Evolutionary conservation across 2,113 vertebrate genomes (phyloP), one percentile per base, ranked within the genome.

Genomic region (Lanius ludovicianus): DNA sequence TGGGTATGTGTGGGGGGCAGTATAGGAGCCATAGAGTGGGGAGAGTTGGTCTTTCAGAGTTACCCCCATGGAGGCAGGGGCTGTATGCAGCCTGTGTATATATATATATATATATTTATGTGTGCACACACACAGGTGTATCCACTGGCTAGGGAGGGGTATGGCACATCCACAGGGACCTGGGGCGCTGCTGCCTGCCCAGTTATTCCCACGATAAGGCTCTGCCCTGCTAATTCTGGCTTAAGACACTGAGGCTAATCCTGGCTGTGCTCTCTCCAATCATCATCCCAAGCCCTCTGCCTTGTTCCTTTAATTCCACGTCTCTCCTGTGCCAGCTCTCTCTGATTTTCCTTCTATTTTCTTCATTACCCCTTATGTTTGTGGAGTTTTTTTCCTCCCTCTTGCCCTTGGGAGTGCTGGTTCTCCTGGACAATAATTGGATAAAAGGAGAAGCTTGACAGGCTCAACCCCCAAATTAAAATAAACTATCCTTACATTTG

Each of bases 61-160:
- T 18, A 3, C 7, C 2, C 4, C 3, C 1, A 1, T 5, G 9
- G 42, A 5, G 42, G 25, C 33, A 31, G 4, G 80, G 15, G 2
- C 21, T 53, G 39, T 11, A 22, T 4, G 7, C 10, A 11, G 11
- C 4, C 9, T 10, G 18, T 44, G 41, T 42, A 15, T 44, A 23
- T 46, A 46, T 46, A 56, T 14, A 15, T 12, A 4, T 5, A 3
- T 25, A 4, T 9, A 9, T 12, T 7, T 20, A 2, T 13, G 12
- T 15, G 10, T 3, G 22, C 6, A 13, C 8, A 41, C 16, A 12
- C 35, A 21, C 1, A 10, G 13, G 52, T 53, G 24, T 21, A 5
- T 8, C 42, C 16, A 46, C 60, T n/a, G 8, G 5, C 5, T 2
- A 3, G 46, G 50, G 22, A 13, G 6, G 24, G 20, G 5, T 27